Evolutionary conservation across 2,113 vertebrate genomes (phyloP).

Genomic region (Pelmatolapia mariae): DNA sequence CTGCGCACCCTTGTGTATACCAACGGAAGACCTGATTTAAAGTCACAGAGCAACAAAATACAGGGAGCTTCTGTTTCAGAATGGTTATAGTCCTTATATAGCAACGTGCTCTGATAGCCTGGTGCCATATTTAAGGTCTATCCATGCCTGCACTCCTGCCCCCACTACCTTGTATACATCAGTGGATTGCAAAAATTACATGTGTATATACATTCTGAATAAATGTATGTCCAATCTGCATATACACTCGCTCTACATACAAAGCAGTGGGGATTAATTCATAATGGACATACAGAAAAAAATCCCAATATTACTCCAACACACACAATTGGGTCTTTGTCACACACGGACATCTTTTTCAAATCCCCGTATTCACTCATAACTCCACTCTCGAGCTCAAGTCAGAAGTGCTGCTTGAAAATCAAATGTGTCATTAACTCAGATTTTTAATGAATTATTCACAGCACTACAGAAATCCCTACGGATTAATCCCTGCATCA

Average conservation of each 20-base stretch:
- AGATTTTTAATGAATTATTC: slow-evolving; percentile 27
- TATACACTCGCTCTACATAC: neutral
- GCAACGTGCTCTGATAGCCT: neutral
- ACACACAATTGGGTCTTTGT: neutral
- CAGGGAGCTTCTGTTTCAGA: neutral
- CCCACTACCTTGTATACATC: neutral
- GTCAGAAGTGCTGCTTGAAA: slow-evolving; percentile 13
- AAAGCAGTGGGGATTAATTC: neutral
- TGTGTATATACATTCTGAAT: neutral
- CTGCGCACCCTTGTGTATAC: neutral
- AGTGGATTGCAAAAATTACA: neutral
- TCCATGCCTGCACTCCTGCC: neutral
- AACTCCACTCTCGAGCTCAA: neutral
- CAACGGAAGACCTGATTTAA: slow-evolving; percentile 2
- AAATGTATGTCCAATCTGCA: neutral
- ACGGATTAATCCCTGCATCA: slow-evolving; percentile 1
- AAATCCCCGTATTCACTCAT: neutral
- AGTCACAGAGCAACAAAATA: neutral
- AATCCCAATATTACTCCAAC: neutral
- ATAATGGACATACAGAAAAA: neutral
- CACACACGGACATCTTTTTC: neutral
- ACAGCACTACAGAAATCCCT: slow-evolving; percentile 1
- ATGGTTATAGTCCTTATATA: neutral
- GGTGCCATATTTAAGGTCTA: neutral
- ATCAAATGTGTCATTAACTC: slow-evolving; percentile 1